Base-by-base conservation (phyloP, 2,113 vertebrate genomes). In the Panthera tigris region DNA sequence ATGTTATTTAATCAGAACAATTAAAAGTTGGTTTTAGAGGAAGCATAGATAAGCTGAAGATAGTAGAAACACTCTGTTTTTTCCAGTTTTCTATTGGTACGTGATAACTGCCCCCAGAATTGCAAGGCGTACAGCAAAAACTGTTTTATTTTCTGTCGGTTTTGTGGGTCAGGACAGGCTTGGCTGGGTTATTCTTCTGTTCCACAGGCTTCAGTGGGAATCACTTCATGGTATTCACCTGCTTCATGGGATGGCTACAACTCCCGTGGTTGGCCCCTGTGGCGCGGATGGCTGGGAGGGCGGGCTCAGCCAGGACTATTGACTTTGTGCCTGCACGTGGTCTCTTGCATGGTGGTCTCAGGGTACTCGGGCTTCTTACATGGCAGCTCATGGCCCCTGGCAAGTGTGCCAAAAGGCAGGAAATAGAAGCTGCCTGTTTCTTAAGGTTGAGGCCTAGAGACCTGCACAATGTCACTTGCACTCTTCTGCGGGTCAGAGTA, bases 401-500 rank as follows among this genome's bases (percentile, higher is more conserved):
- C 16, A 55, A 63, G 8, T 66, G 3, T 50, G 45, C 5, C 66
- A 73, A 65, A 84, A 25, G 50, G 73, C 7, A 33, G 45, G 52
- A 82, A 41, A 0, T 39, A 21, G 18, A 92, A 79, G 27, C 57
- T 61, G 21, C 11, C 9, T 4, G 19, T 55, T 82, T 78, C 71
- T 61, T 39, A 79, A 45, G 15, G 5, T 10, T 4, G 12, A 74
- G 8, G 31, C 41, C 48, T 27, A 36, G 71, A 78, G 45, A 63
- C 19, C 7, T 45, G 3, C 1, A 6, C 7, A 31, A 1, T 4
- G 18, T 52, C 52, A 29, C 8, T 0, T 3, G 5, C 57, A 25
- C 18, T 82, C 3, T n/a, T 25, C 29, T 57, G 13, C 33, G 41
- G 23, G 36, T 71, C 33, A 92, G 25, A 85, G 21, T 0, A n/a